These are phyloP conservation scores for Choloepus didactylus DNA, from an alignment of 2,797 vertebrate species.

Conservation along the genomic window DNA sequence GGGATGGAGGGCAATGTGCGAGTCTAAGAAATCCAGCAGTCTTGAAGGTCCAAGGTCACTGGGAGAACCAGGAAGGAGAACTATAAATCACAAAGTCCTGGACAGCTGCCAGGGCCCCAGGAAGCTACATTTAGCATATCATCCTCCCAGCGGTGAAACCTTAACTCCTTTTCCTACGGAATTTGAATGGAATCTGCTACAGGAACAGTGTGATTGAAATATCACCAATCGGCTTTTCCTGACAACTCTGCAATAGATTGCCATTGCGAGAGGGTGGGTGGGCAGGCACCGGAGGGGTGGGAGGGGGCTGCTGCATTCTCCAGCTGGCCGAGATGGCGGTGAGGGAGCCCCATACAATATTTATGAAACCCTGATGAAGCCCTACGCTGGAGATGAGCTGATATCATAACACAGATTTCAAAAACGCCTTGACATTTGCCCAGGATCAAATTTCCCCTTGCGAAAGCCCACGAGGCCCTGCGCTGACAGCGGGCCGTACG, in stretches of 20 bases:
- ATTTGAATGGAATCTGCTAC: constrained; percentile 86
- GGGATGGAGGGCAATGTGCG: accelerated
- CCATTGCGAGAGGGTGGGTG: background rate
- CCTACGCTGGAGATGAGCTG: constrained; percentile 72
- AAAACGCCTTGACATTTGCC: constrained; percentile 82
- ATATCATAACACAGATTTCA: constrained; percentile 86
- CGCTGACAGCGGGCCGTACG: background rate
- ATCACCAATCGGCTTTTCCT: constrained; percentile 84
- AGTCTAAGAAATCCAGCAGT: constrained; percentile 71
- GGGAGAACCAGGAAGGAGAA: constrained; percentile 80
- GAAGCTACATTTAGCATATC: constrained; percentile 88
- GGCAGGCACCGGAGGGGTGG: background rate
- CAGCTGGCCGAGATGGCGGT: constrained; percentile 62
- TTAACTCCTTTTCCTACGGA: constrained; percentile 84
- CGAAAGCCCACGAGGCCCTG: constrained; percentile 69
- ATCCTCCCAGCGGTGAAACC: constrained; percentile 86
- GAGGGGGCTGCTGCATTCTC: constrained; percentile 50
- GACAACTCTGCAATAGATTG: constrained; percentile 80
- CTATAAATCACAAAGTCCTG: constrained; percentile 88
- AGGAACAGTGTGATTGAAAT: constrained; percentile 86
- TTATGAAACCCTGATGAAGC: constrained; percentile 87
- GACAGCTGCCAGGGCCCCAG: constrained; percentile 87
- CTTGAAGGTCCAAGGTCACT: constrained; percentile 86
- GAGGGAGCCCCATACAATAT: constrained; percentile 84
- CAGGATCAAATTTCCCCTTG: constrained; percentile 79